Conservation (phyloP, 1,140 invertebrate genomes). For the Anastrepha ludens region DNA sequence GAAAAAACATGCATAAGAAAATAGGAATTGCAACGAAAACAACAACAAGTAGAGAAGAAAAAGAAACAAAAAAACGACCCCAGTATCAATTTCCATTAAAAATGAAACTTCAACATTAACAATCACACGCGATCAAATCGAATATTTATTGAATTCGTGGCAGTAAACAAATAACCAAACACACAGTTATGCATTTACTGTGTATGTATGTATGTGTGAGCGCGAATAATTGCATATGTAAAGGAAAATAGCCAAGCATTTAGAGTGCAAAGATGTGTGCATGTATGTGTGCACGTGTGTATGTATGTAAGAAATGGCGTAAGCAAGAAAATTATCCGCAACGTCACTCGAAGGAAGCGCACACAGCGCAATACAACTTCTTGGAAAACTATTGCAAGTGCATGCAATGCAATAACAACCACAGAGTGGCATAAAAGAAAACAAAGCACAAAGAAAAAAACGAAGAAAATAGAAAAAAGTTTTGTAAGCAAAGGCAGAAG, state of each 20-base stretch:
- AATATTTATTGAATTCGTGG: slow-evolving; percentile 2
- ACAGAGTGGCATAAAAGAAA: no score
- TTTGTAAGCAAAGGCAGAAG: neutral
- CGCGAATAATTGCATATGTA: no score
- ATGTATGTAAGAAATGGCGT: neutral
- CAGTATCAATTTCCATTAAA: neutral
- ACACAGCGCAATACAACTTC: neutral
- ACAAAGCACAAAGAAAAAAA: neutral
- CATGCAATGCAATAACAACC: neutral
- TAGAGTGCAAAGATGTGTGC: neutral
- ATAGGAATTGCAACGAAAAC: no score
- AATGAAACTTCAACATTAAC: neutral
- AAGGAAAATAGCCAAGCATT: no score
- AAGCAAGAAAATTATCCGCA: neutral
- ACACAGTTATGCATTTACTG: neutral
- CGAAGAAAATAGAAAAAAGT: neutral
- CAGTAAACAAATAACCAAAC: neutral
- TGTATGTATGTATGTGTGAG: neutral
- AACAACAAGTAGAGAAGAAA: no score
- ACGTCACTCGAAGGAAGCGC: neutral
- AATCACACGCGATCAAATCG: slow-evolving; percentile 9
- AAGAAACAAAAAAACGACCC: neutral
- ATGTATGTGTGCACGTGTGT: neutral
- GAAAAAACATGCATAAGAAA: neutral
- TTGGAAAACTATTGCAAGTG: neutral